These are phyloP conservation scores for Hydropsyche betteni DNA, from an alignment of 2,888 invertebrate genomes.

Conservation along the genomic window DNA sequence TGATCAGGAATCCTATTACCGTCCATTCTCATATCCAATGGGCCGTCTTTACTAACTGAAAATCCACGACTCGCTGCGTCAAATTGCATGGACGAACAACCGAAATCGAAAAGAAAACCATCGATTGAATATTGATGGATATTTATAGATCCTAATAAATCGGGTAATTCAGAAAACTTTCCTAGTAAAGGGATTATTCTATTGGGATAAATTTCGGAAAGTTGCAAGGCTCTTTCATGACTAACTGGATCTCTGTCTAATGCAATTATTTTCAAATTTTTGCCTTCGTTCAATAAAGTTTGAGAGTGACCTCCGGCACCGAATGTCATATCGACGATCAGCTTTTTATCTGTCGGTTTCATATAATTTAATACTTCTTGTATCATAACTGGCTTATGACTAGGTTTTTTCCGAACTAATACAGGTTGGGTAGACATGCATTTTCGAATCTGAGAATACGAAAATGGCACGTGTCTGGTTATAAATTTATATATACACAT, in stretches of 20 bases:
- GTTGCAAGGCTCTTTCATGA: constrained; percentile 70
- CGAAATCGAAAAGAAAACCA: constrained; percentile 91
- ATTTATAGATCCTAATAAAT: constrained; percentile 68
- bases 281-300: constrained; percentile 73
- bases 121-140: constrained; percentile 77
- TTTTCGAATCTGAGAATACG: neutral
- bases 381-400: constrained; percentile 80
- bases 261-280: constrained; percentile 76
- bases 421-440: constrained; percentile 32
- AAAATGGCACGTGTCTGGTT: neutral
- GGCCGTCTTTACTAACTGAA: constrained; percentile 83
- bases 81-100: constrained; percentile 96
- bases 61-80: constrained; percentile 86
- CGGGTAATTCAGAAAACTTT: constrained; percentile 86
- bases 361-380: constrained; percentile 76
- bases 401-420: constrained; percentile 50
- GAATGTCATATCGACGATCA: constrained; percentile 94
- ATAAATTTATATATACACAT: neutral
- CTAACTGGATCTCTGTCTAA: constrained; percentile 91
- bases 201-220: constrained; percentile 74
- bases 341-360: constrained; percentile 69
- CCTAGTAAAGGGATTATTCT: constrained; percentile 84
- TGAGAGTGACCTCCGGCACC: constrained; percentile 92
- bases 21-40: constrained; percentile 97
- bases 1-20: constrained; percentile 72